These are phyloP conservation scores for Alectura lathami DNA, from an alignment of 2,113 vertebrate species.

Conservation along the genomic window DNA sequence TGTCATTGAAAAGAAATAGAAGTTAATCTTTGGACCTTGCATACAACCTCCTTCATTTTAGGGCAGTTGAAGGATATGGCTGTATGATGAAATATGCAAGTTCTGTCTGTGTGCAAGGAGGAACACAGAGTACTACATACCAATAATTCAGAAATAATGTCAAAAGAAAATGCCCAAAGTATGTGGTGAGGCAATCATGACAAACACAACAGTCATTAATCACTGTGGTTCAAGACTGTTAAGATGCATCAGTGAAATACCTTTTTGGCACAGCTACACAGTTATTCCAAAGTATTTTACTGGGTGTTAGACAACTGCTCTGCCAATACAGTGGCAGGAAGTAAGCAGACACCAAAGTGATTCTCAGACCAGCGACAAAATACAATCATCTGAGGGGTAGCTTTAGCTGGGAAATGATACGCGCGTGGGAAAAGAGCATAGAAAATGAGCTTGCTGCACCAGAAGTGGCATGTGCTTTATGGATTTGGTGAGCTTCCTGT, in stretches of 20 bases:
- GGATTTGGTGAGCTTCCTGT: neutral
- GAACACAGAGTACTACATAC: neutral
- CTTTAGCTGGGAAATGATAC: neutral
- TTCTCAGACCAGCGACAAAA: neutral
- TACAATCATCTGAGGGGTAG: neutral
- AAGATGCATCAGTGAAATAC: neutral
- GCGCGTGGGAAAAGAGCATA: neutral
- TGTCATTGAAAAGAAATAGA: neutral
- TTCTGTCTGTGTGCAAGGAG: neutral
- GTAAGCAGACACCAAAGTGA: neutral
- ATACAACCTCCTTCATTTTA: neutral
- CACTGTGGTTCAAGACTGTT: neutral
- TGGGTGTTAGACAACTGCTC: neutral
- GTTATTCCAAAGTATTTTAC: neutral
- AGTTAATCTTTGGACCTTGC: neutral
- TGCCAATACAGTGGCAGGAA: neutral
- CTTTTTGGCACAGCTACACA: neutral
- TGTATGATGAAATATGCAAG: neutral
- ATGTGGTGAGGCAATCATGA: neutral
- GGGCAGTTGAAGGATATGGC: neutral
- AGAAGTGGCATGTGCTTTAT: neutral
- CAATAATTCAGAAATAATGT: neutral
- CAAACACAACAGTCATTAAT: neutral
- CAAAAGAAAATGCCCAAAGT: neutral
- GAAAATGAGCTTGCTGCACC: neutral